phyloP scores from a whole-genome alignment of 2,888 invertebrate genomes.

The Netelia fuscicornis region DNA sequence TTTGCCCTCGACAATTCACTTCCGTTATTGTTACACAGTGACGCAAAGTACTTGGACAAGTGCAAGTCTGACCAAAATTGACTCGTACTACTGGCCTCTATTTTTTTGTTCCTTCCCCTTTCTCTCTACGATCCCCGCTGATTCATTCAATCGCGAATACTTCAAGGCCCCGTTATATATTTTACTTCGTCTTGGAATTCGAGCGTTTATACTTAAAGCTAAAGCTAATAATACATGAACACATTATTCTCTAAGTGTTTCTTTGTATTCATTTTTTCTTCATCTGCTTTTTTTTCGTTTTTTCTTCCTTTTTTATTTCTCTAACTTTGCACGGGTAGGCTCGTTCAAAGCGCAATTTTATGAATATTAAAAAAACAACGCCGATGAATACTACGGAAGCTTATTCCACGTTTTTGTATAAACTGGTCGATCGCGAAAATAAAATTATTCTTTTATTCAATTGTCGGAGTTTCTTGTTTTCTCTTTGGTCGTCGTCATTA shows the following conservation, averaged over 20 bases:
- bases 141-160: conserved; percentile 29
- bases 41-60: conserved; percentile 6
- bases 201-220: conserved; percentile 71
- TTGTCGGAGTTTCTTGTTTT: not conserved
- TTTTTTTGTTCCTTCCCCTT: conserved; percentile 14
- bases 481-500: conserved; percentile 21
- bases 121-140: not conserved
- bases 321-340: conserved; percentile 14
- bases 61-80: conserved; percentile 47
- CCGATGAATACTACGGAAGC: not conserved
- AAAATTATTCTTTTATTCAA: not conserved
- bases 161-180: conserved; percentile 39
- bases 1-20: conserved; percentile 12
- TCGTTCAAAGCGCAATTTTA: conserved; percentile 31
- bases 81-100: conserved; percentile 40
- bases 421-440: not conserved
- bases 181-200: conserved; percentile 31
- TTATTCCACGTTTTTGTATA: not conserved
- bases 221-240: conserved; percentile 75
- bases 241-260: conserved; percentile 77
- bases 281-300: conserved; percentile 12
- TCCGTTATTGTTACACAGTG: not conserved
- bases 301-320: conserved; percentile 14
- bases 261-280: conserved; percentile 59
- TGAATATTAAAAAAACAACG: not conserved